Evolutionary conservation across 2,888 invertebrate genomes (phyloP), one percentile per base, ranked within the genome.

Genomic region (Quadroppia sp.): DNA sequence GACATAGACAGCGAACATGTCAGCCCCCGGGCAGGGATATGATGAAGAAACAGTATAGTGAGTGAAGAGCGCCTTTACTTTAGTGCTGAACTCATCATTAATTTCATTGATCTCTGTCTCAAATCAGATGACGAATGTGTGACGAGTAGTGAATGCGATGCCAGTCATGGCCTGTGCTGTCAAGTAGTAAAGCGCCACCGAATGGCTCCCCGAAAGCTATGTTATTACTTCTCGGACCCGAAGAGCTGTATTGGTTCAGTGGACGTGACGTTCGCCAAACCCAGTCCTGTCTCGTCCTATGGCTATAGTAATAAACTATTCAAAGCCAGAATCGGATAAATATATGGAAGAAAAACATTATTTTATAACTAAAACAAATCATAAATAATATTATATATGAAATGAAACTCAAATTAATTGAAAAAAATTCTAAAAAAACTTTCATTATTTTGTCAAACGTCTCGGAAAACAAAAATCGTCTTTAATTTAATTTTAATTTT

Each of bases 161-260:
- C 92, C 79, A 87, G 88, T 74, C 87, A 91, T 71, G 92, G 92
- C 28, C 86, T 93, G 73, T 93, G 93, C 84, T 93, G 93, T 83
- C 91, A 92, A 83, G 84, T 92, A 80, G 91, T 92, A 80, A 87
- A 92, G 77, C 87, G 92, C 78, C 92, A 93, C 83, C 87, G 92
- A 59, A 91, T 91, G 85, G 88, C 90, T 78, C 87, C 92, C 0
- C 86, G 92, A 83, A 91, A 91, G 87, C 90, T 90, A 78, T 93
- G 93, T 84, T 90, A 90, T n/a, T 93, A 92, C 83, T 93, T 92
- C 87, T 91, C 91, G 81, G 92, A 92, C 80, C 90, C 92, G 0
- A 85, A 92, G 69, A 89, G 90, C 25, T 93, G 93, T 86, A 90
- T 93, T 80, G 92, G 91, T 0, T 90, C 90, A 0, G 90, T 74